These are phyloP conservation scores for Apodemus sylvaticus DNA, from an alignment of 2,113 vertebrate genomes.

Conservation along the genomic window DNA sequence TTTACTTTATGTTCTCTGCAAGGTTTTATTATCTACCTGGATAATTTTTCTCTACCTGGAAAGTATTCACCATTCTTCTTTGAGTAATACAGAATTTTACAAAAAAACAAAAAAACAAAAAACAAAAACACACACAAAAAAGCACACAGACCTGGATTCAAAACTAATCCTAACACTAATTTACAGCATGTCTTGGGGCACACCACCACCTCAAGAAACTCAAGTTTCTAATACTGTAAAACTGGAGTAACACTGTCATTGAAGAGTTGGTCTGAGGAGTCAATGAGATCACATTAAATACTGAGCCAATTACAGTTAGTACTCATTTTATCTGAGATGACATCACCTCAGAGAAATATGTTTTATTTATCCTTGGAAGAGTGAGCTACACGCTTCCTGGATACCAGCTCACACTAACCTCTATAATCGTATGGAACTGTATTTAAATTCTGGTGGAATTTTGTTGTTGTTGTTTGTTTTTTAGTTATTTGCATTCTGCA, in stretches of 20 bases:
- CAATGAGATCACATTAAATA: conserved; percentile 7
- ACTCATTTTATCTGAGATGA: neutral
- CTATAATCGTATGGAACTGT: neutral
- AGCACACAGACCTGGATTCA: neutral
- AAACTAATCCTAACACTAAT: conserved; percentile 18
- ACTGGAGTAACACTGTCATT: neutral
- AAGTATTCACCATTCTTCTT: neutral
- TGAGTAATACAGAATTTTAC: neutral
- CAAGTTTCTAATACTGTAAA: neutral
- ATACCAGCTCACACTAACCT: neutral
- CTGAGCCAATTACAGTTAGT: neutral
- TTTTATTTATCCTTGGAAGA: neutral
- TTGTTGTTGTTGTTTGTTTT: neutral
- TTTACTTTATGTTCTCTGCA: neutral
- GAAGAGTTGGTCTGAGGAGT: conserved; percentile 3
- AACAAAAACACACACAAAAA: neutral
- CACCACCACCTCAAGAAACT: neutral
- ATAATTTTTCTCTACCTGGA: neutral
- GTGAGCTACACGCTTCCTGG: neutral
- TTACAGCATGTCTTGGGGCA: neutral
- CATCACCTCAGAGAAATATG: neutral
- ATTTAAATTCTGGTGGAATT: neutral
- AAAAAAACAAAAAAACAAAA: too few species aligned
- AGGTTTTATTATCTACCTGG: neutral
- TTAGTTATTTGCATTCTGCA: neutral